These are phyloP conservation scores for Nymphalis urticae DNA, from an alignment of 2,888 invertebrate genomes.

Conservation along the genomic window DNA sequence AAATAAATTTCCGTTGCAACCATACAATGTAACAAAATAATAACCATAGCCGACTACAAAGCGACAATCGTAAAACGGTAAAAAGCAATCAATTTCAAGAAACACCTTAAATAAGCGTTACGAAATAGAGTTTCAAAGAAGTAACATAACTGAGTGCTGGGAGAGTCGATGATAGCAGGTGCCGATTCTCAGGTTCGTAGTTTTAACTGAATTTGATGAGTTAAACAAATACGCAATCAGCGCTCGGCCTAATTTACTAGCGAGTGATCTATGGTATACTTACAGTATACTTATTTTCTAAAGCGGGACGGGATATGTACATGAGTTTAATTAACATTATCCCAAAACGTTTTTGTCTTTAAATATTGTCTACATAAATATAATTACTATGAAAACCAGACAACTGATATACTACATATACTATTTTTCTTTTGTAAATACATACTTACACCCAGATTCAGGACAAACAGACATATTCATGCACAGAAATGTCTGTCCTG, in stretches of 20 bases:
- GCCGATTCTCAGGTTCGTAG: slow-evolving; percentile 52
- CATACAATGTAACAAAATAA: slow-evolving; percentile 2
- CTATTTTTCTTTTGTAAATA: too few relatives aligned
- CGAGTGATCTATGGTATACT: slow-evolving; percentile 18
- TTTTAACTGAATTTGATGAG: slow-evolving; percentile 66
- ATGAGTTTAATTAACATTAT: too few relatives aligned
- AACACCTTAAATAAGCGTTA: slow-evolving; percentile 13
- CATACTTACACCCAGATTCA: too few relatives aligned
- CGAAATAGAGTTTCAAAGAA: slow-evolving; percentile 32
- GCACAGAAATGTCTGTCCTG: too few relatives aligned
- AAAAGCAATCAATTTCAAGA: slow-evolving; percentile 8
- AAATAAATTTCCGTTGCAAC: slow-evolving; percentile 1
- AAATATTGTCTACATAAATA: too few relatives aligned
- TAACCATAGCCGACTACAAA: neutral
- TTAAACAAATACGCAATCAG: slow-evolving; percentile 60
- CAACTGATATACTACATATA: too few relatives aligned
- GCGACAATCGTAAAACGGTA: slow-evolving; percentile 9
- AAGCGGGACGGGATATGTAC: too few relatives aligned
- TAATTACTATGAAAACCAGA: too few relatives aligned
- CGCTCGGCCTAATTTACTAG: slow-evolving; percentile 38
- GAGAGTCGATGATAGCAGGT: slow-evolving; percentile 53
- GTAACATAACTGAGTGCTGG: slow-evolving; percentile 36
- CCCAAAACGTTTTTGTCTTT: too few relatives aligned
- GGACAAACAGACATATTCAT: too few relatives aligned
- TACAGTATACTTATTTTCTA: too few relatives aligned